Evolutionary conservation across 1,140 invertebrate genomes (phyloP).

Genomic region (Bactericera cockerelli): DNA sequence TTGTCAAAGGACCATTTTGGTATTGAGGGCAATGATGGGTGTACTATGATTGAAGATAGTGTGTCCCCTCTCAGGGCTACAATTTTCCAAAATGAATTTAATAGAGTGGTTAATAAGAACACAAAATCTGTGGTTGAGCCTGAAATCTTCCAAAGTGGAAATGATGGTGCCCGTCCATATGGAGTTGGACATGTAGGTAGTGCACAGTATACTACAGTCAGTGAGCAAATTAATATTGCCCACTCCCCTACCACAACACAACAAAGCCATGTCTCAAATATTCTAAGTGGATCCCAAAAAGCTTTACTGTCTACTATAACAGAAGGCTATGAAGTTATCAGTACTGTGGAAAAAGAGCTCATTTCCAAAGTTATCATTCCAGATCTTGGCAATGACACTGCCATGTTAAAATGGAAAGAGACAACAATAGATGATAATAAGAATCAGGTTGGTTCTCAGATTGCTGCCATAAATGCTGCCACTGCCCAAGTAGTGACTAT

Average conservation of each 20-base stretch:
- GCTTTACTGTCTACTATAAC: constrained; percentile 81
- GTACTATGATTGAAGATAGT: constrained; percentile 94
- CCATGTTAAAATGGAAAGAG: constrained; percentile 83
- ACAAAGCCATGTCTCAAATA: constrained; percentile 66
- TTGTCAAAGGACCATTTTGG: constrained; percentile 94
- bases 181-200: constrained; percentile 69
- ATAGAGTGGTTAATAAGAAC: constrained; percentile 57
- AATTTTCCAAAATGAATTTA: constrained; percentile 77
- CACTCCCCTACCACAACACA: constrained; percentile 76
- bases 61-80: constrained; percentile 86
- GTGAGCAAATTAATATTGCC: constrained; percentile 72
- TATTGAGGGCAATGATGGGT: constrained; percentile 96
- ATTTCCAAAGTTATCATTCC: constrained; percentile 56
- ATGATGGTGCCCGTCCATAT: constrained; percentile 67
- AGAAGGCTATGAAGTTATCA: constrained; percentile 68
- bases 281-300: constrained; percentile 76
- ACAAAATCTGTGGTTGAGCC: constrained; percentile 85
- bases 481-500: constrained; percentile 95
- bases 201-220: constrained; percentile 76
- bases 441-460: constrained; percentile 87
- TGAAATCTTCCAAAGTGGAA: constrained; percentile 74
- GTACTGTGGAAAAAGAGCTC: constrained; percentile 67
- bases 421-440: constrained; percentile 88
- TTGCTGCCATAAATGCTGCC: constrained; percentile 97
- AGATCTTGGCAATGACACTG: constrained; percentile 62